Conservation (phyloP, 2,888 invertebrate genomes). For the Conomelus anceps region DNA sequence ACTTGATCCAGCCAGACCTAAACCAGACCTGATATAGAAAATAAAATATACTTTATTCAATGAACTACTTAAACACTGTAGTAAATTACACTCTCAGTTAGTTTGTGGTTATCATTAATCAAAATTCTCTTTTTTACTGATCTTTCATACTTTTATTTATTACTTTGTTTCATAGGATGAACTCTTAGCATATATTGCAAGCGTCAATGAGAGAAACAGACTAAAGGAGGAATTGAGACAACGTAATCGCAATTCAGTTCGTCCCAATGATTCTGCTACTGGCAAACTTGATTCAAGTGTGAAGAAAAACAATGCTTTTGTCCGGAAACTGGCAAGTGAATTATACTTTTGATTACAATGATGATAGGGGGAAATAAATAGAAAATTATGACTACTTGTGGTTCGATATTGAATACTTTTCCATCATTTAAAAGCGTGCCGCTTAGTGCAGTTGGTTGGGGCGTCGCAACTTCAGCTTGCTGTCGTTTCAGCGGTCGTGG, state of each 20-base stretch:
- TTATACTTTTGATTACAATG: neutral
- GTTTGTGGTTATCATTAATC: neutral
- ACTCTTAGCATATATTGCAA: neutral
- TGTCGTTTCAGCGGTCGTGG: no score
- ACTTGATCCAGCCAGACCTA: no score
- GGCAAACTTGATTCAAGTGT: conserved; percentile 88
- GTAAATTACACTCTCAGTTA: neutral
- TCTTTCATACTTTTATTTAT: no score
- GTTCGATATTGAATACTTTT: no score
- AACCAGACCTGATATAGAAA: no score
- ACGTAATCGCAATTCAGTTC: conserved; percentile 36
- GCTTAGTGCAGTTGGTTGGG: no score
- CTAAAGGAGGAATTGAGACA: conserved; percentile 42
- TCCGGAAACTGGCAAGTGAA: conserved; percentile 69
- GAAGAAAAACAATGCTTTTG: conserved; percentile 96
- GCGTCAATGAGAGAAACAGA: neutral
- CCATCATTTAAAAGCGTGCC: no score
- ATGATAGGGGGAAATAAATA: neutral
- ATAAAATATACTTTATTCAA: no score
- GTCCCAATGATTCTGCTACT: conserved; percentile 45
- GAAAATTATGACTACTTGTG: no score
- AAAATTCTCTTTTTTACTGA: neutral
- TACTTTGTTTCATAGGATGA: neutral
- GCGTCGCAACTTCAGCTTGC: no score
- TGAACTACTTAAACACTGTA: no score